Evolutionary conservation across 2,113 vertebrate species (phyloP).

Genomic region (Cranoglanis bouderius): DNA sequence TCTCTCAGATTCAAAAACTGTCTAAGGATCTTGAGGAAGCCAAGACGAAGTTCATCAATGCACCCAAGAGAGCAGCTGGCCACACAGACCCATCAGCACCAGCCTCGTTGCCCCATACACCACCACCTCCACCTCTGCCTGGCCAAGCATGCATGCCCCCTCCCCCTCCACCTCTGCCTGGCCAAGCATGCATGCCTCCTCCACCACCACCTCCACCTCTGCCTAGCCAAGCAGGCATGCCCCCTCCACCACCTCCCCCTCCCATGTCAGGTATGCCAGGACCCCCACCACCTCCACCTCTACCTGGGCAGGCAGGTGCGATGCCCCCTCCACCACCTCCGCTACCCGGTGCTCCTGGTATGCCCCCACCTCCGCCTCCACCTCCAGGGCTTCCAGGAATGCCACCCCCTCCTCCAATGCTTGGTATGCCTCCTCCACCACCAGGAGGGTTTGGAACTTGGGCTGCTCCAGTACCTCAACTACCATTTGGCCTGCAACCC

Average conservation of each 20-base stretch:
- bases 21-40: conserved; percentile 81
- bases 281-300: conserved; percentile 55
- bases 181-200: conserved; percentile 44
- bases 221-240: conserved; percentile 43
- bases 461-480: conserved; percentile 54
- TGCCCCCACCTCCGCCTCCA: conserved; percentile 45
- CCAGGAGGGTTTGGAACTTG: conserved; percentile 68
- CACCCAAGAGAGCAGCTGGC: conserved; percentile 48
- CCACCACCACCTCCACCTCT: conserved; percentile 58
- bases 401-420: conserved; percentile 51
- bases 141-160: conserved; percentile 50
- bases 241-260: conserved; percentile 31
- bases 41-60: conserved; percentile 73
- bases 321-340: conserved; percentile 66
- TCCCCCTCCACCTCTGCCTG: conserved; percentile 60
- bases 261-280: conserved; percentile 43
- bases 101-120: conserved; percentile 33
- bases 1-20: conserved; percentile 74
- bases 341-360: conserved; percentile 56
- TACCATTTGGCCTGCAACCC: conserved; percentile 78
- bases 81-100: not conserved
- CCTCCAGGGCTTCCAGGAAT: conserved; percentile 52
- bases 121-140: conserved; percentile 61
- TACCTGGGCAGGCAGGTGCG: conserved; percentile 26
- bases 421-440: conserved; percentile 69